These are phyloP conservation scores for Apodemus agrarius DNA, from an alignment of 2,797 vertebrate species.

Conservation along the genomic window DNA sequence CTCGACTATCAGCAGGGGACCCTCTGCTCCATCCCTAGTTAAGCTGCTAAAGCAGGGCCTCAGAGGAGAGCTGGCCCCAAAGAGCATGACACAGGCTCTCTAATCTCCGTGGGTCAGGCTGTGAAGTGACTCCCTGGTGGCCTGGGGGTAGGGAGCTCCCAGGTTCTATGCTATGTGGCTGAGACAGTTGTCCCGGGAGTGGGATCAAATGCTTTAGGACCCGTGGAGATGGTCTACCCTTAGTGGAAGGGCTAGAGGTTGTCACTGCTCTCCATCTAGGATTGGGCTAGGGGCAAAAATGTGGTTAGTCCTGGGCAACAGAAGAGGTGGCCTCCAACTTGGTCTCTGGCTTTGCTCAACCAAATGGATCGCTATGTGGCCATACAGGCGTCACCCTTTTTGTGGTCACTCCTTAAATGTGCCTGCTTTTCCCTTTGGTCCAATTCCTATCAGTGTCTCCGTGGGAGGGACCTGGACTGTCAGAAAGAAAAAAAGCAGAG, in stretches of 20 bases:
- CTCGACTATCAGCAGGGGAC: neutral
- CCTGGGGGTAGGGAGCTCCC: neutral
- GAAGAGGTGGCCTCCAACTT: neutral
- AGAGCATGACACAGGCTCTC: neutral
- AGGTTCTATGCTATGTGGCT: neutral
- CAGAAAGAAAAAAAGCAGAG: neutral
- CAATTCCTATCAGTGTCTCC: neutral
- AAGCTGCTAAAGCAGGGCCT: neutral
- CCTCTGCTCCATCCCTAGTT: neutral
- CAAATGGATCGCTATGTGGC: neutral
- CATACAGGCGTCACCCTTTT: neutral
- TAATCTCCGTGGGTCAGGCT: neutral
- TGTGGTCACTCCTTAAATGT: neutral
- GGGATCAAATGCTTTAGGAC: neutral
- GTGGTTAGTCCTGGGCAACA: neutral
- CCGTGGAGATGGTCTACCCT: neutral
- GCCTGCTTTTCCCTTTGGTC: neutral
- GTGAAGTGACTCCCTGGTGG: neutral
- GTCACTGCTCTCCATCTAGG: neutral
- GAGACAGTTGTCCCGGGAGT: too few species aligned
- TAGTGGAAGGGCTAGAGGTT: neutral
- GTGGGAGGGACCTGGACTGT: neutral
- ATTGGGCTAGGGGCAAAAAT: accelerated
- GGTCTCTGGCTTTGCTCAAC: neutral
- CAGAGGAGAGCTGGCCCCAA: neutral